Conservation (phyloP, 1,140 invertebrate genomes). For the Hesperophylax magnus region DNA sequence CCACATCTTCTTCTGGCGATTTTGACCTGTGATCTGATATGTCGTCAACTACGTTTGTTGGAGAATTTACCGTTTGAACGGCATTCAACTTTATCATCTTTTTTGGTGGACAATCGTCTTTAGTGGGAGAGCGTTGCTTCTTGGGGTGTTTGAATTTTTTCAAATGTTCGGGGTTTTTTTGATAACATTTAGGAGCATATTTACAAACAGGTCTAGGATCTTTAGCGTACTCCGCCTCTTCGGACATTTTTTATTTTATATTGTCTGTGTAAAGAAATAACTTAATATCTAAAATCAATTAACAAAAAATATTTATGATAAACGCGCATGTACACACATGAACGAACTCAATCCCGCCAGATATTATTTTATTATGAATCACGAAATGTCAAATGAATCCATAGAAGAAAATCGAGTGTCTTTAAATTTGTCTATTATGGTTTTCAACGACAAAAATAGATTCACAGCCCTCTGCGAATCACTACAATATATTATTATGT, state of each 20-base stretch:
- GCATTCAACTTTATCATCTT: conserved; percentile 13
- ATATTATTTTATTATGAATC: neutral
- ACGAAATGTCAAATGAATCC: neutral
- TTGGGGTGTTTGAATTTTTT: conserved; percentile 84
- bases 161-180: conserved; percentile 85
- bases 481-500: neutral
- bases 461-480: neutral
- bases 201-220: conserved; percentile 75
- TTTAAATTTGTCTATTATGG: too few relatives aligned
- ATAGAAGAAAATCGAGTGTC: neutral
- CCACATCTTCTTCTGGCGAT: neutral
- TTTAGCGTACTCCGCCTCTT: conserved; percentile 58
- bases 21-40: neutral
- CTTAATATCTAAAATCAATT: too few relatives aligned
- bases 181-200: conserved; percentile 87
- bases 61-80: conserved; percentile 9
- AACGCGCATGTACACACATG: neutral
- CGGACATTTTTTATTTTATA: conserved; percentile 3
- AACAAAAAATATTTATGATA: too few relatives aligned
- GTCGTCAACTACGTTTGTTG: conserved; percentile 1
- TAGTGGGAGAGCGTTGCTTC: conserved; percentile 43
- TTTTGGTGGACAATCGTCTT: conserved; percentile 13
- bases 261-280: neutral
- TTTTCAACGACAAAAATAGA: neutral
- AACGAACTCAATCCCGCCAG: neutral